Evolutionary conservation across 2,113 vertebrate species (phyloP).

Genomic region (Castor canadensis): DNA sequence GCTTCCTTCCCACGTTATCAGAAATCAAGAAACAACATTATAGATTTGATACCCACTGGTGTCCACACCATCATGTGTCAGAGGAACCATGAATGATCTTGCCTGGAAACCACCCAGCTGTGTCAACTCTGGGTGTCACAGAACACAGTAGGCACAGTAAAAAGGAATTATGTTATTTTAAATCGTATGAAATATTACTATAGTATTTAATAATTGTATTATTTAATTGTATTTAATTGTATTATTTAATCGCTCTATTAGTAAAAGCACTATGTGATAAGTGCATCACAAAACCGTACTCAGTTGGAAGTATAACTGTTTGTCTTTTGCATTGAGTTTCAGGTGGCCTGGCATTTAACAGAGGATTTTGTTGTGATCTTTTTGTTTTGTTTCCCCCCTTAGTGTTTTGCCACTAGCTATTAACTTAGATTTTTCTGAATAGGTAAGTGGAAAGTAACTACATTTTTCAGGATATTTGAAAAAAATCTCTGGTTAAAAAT

Average conservation of each 20-base stretch:
- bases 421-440: not conserved
- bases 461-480: not conserved
- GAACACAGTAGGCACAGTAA: not conserved
- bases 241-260: too few species aligned
- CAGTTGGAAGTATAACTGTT: not conserved
- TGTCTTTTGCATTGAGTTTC: not conserved
- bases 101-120: not conserved
- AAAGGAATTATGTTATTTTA: not conserved
- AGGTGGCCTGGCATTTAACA: not conserved
- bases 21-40: constrained; percentile 28
- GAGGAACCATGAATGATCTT: not conserved
- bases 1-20: constrained; percentile 49
- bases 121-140: not conserved
- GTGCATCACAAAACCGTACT: not conserved
- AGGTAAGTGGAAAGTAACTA: not conserved
- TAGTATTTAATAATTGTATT: too few species aligned
- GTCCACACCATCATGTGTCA: not conserved
- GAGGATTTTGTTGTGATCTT: not conserved
- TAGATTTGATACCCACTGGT: not conserved
- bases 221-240: too few species aligned
- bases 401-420: not conserved
- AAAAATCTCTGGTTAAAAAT: not conserved
- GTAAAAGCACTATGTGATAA: not conserved
- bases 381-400: too few species aligned
- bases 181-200: not conserved